Evolutionary conservation across 1,140 invertebrate genomes (phyloP), one percentile per base, ranked within the genome.

Genomic region (Yoshiicerus persimilis): DNA sequence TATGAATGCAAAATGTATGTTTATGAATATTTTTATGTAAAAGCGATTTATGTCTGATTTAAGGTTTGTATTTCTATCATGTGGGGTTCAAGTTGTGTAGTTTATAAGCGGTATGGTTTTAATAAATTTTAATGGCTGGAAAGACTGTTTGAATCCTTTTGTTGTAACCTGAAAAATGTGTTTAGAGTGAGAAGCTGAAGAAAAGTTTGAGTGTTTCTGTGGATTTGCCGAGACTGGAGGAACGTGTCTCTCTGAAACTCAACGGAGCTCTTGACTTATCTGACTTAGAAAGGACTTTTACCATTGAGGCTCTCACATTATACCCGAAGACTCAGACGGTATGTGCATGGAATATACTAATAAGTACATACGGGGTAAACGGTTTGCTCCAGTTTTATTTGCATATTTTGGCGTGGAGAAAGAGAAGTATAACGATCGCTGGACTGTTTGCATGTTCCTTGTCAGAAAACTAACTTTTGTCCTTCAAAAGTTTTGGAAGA

Each of bases 231-330:
- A 30, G 38, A 36, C 34, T 86, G 9, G 0, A 20, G 1, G 20
- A 87, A 10, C 87, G 75, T 2, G 77, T 89, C 20, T 84, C 84
- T 2, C 20, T 89, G 4, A 86, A 89, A 84, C 80, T 91, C 8
- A 77, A 90, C 23, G 84, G 56, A 23, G 41, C 39, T 20, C 47
- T 91, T 27, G 89, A 91, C 36, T 36, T 89, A 30, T 39, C 62
- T 4, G 66, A 86, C 8, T 27, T 75, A n/a, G 90, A 91, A 27
- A 88, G 87, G 64, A 87, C 47, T 30, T 77, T 91, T 13, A 87
- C 32, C 16, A 23, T 91, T 27, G 25, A 64, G 3, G 88, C 86
- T 5, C 27, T 38, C 16, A 89, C 89, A 9, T 39, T 86, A 75
- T 32, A 86, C 10, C 87, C 87, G 11, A 66, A 66, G 27, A 47